Percentiles rank a stretch among this genome's conserved stretches.
phyloP scores from a whole-genome alignment of 2,888 invertebrate species.

The Papilio elwesi region DNA sequence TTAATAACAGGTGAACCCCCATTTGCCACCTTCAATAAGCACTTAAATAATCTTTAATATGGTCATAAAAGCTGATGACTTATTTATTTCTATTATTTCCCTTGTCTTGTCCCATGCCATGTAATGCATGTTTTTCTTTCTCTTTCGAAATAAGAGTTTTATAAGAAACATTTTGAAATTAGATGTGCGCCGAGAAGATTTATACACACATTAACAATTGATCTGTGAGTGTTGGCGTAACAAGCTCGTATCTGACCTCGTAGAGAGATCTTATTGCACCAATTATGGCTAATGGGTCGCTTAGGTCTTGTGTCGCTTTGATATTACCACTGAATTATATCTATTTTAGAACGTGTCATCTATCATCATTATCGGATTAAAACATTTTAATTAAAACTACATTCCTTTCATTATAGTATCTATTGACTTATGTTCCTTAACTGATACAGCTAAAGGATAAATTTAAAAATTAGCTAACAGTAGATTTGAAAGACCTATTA shows the following conservation, averaged over 20 bases:
- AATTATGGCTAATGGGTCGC: conserved; percentile 24
- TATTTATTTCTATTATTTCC: too few species aligned
- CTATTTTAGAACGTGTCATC: not conserved
- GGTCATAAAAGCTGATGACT: too few species aligned
- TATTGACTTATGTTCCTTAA: not conserved
- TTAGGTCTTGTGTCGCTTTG: conserved; percentile 1
- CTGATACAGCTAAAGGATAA: not conserved
- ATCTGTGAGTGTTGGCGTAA: conserved; percentile 16
- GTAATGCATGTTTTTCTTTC: too few species aligned
- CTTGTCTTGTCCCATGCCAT: too few species aligned
- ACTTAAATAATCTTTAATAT: too few species aligned
- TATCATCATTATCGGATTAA: not conserved
- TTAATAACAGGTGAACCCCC: too few species aligned
- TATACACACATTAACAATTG: conserved; percentile 15
- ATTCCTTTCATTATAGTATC: too few species aligned
- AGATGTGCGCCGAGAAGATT: not conserved
- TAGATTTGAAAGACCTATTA: not conserved
- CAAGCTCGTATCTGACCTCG: conserved; percentile 22
- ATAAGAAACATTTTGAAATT: too few species aligned
- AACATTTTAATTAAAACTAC: too few species aligned
- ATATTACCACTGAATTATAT: conserved; percentile 1
- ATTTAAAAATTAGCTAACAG: conserved; percentile 10
- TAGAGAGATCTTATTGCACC: conserved; percentile 22
- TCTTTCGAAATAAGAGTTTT: too few species aligned
- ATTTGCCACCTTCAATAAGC: too few species aligned